phyloP scores from a whole-genome alignment of 2,888 invertebrate genomes.

The Serrognathus titanus region DNA sequence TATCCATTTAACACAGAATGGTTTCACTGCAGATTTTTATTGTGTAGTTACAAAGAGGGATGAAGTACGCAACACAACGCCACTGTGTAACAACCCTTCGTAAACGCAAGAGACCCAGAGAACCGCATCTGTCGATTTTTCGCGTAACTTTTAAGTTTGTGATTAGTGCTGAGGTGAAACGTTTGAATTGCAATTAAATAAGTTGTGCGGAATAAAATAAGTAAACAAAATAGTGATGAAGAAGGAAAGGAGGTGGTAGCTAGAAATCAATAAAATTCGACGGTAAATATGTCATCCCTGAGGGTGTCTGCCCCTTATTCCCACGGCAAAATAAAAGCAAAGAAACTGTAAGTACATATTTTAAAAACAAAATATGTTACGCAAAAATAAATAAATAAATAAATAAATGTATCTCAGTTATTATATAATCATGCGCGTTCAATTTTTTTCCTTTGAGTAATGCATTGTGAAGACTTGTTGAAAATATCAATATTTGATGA shows the following conservation, averaged over 20 bases:
- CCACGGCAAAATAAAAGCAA: neutral
- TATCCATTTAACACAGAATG: too few relatives aligned
- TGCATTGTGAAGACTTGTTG: neutral
- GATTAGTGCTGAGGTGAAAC: too few relatives aligned
- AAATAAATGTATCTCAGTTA: neutral
- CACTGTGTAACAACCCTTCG: slow-evolving; percentile 40
- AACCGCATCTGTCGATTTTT: slow-evolving; percentile 52
- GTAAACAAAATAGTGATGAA: neutral
- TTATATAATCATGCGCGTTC: neutral
- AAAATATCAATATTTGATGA: neutral
- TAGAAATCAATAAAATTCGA: too few relatives aligned
- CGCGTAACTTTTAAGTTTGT: slow-evolving; percentile 35
- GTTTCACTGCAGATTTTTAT: too few relatives aligned
- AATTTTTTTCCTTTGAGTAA: neutral
- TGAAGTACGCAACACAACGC: slow-evolving; percentile 15
- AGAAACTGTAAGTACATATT: slow-evolving; percentile 1
- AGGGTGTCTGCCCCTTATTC: neutral
- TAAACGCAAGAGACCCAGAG: slow-evolving; percentile 36
- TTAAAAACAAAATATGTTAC: neutral
- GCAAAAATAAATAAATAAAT: neutral
- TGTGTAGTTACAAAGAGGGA: too few relatives aligned
- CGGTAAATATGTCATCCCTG: too few relatives aligned
- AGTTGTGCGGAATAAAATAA: neutral
- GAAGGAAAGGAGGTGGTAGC: too few relatives aligned
- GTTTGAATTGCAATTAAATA: neutral